phyloP scores from a whole-genome alignment of 2,113 vertebrate genomes.

The Pomatorhinus ruficollis region DNA sequence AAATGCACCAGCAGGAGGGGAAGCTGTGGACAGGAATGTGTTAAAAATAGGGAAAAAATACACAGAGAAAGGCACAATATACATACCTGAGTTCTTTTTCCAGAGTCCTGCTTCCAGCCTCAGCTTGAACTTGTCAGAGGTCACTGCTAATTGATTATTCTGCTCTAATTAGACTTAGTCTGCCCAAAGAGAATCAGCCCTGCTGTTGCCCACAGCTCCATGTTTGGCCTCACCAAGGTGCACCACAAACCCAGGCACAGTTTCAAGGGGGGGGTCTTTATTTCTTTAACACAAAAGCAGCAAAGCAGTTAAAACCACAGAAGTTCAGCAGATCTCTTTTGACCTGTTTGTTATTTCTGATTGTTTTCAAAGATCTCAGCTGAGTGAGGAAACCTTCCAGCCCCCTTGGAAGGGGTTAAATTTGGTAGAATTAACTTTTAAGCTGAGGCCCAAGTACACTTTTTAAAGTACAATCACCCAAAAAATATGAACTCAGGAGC shows the following conservation, averaged over 20 bases:
- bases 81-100: not conserved
- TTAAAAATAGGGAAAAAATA: not conserved
- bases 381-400: not conserved
- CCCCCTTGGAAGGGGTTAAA: not conserved
- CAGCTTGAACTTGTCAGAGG: not conserved
- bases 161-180: not conserved
- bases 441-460: not conserved
- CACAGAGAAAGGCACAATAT: not conserved
- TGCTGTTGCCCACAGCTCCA: not conserved
- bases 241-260: not conserved
- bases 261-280: not conserved
- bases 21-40: not conserved
- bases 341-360: not conserved
- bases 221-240: not conserved
- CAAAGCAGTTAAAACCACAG: not conserved
- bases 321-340: not conserved
- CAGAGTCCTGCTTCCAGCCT: not conserved
- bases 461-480: not conserved
- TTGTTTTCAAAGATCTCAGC: not conserved
- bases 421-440: not conserved
- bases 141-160: not conserved
- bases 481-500: not conserved
- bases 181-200: not conserved
- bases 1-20: not conserved
- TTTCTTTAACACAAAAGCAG: not conserved